phyloP scores from a whole-genome alignment of 2,797 vertebrate genomes.

The Malacoctenus gilli region DNA sequence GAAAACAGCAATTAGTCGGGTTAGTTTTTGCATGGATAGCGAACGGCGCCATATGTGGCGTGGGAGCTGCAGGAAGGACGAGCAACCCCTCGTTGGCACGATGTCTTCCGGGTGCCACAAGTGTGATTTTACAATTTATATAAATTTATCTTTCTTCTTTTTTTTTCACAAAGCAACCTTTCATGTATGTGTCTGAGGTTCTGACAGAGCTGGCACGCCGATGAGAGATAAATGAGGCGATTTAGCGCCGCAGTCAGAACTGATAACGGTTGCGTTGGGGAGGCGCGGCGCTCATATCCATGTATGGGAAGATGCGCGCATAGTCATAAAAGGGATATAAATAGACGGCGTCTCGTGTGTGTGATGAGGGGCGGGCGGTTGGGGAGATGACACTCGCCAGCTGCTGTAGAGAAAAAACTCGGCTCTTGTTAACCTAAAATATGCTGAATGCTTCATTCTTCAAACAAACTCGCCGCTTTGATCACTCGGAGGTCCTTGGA shows the following conservation, averaged over 20 bases:
- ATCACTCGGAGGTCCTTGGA: constrained; percentile 73
- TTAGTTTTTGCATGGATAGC: neutral
- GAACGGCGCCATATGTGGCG: constrained; percentile 26
- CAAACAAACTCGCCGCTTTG: constrained; percentile 79
- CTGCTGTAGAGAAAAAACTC: constrained; percentile 59
- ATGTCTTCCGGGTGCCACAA: constrained; percentile 18
- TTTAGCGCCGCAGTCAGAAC: constrained; percentile 61
- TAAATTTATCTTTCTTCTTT: neutral
- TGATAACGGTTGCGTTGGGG: constrained; percentile 58
- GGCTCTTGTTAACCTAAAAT: constrained; percentile 78
- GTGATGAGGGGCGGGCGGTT: constrained; percentile 46
- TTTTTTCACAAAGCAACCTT: constrained; percentile 1
- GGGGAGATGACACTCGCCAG: constrained; percentile 51
- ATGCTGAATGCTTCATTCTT: constrained; percentile 79
- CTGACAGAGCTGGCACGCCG: constrained; percentile 35
- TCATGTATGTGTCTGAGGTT: constrained; percentile 16
- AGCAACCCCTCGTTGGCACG: neutral
- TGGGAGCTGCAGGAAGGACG: neutral
- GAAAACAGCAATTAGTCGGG: neutral
- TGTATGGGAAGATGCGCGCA: constrained; percentile 53
- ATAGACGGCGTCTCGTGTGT: constrained; percentile 50
- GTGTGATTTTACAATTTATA: constrained; percentile 20
- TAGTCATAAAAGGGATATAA: constrained; percentile 56
- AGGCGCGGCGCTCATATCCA: constrained; percentile 30
- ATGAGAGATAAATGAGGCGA: constrained; percentile 70